Base-by-base conservation (phyloP, 2,888 invertebrate species). In the Apamea monoglypha region DNA sequence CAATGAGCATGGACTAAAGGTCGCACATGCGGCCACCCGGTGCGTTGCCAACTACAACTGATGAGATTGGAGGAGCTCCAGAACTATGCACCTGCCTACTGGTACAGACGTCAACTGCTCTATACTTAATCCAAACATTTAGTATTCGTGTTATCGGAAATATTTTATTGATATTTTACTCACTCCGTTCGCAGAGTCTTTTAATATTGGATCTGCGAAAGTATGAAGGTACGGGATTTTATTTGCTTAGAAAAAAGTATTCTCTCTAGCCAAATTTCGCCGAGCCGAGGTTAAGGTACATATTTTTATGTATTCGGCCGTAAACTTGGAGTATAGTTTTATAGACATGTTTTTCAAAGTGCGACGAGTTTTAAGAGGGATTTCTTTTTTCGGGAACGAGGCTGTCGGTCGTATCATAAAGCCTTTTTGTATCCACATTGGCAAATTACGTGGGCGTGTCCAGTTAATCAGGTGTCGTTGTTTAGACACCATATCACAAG, bases 401-500 rank as follows among this genome's bases (percentile, higher is more conserved):
- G 85, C 80, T 88, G 85, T 85, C 80, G 81, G 85, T 71, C 56
- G 71, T 86, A 74, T 87, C 74, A 83, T 85, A 88, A 90, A 87
- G 88, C 82, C 81, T 85, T 89, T 90, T 86, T 77, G 84, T 79
- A 73, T 80, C 69, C 25, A 77, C 56, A 64, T 83, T 78, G 76
- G 86, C 89, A 88, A 91, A 88, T 88, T 83, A 89, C 83, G 85
- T 85, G 83, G 82, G 87, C 84, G 87, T 82, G 87, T 83, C 84
- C 87, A 92, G 92, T 93, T 92, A 94, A 93, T 94, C 94, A 95
- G 95, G 94, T 95, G 92, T 90, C 89, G 92, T 92, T 95, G 95
- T 94, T 96, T 95, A 94, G 95, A 94, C 92, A 91, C 94, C 94
- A 92, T 95, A 95, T 96, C 95, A 94, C 93, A 90, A 92, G 91